These are phyloP conservation scores for Oncorhynchus tshawytscha DNA, from an alignment of 2,113 vertebrate genomes.

Conservation along the genomic window DNA sequence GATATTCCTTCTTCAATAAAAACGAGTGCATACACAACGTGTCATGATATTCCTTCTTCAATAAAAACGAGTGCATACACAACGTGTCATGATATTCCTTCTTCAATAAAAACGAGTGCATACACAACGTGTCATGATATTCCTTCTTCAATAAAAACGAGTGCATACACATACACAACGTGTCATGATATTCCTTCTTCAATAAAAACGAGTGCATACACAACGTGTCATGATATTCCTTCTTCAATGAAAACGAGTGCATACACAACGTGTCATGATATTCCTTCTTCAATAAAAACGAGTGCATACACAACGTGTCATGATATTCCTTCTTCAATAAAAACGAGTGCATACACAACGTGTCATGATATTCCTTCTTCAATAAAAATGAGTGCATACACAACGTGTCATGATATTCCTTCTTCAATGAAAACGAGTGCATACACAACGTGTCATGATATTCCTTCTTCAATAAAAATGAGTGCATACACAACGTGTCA, in stretches of 20 bases:
- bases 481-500: too few relatives aligned
- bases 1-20: neutral
- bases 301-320: too few relatives aligned
- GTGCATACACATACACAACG: too few relatives aligned
- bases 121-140: conserved; percentile 63
- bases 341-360: conserved; percentile 80
- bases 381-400: too few relatives aligned
- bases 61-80: too few relatives aligned
- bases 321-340: conserved; percentile 78
- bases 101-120: conserved; percentile 93
- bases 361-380: too few relatives aligned
- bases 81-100: conserved; percentile 66
- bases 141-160: neutral
- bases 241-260: conserved; percentile 94
- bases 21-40: too few relatives aligned
- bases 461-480: too few relatives aligned
- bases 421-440: conserved; percentile 94
- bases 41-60: too few relatives aligned
- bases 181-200: too few relatives aligned
- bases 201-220: too few relatives aligned
- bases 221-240: conserved; percentile 61
- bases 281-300: neutral
- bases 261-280: conserved; percentile 66
- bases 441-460: conserved; percentile 50
- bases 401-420: too few relatives aligned